Conservation (phyloP, 92 coral and sea anemone genomes). For the Meandrina meandrites region DNA sequence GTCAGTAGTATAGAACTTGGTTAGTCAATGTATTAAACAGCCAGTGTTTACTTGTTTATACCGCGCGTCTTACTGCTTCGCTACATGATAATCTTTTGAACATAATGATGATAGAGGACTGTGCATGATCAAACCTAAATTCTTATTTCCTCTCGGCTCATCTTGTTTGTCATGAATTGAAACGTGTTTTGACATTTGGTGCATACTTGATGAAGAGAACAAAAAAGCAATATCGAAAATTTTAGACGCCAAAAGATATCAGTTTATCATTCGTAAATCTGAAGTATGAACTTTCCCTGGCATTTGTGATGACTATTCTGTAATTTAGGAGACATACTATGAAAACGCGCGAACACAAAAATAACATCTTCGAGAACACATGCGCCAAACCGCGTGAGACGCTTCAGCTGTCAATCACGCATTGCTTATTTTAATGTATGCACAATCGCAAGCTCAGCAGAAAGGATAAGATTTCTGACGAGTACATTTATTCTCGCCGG, state of each 20-base stretch:
- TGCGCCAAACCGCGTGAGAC: background rate
- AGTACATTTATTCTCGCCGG: background rate
- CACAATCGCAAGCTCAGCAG: background rate
- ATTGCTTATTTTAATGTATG: background rate
- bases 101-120: background rate
- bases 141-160: background rate
- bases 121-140: background rate
- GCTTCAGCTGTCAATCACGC: background rate
- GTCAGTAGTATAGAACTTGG: background rate
- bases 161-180: background rate
- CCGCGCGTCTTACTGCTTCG: background rate
- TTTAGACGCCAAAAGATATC: background rate
- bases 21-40: background rate
- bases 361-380: background rate
- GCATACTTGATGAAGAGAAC: background rate
- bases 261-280: background rate
- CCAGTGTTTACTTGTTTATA: background rate
- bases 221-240: background rate
- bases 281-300: background rate
- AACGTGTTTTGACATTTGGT: background rate
- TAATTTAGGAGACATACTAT: background rate
- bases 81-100: background rate
- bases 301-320: too few relatives aligned
- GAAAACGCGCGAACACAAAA: background rate
- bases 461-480: background rate